phyloP scores from a whole-genome alignment of 2,797 vertebrate species.

The Spheniscus humboldti region DNA sequence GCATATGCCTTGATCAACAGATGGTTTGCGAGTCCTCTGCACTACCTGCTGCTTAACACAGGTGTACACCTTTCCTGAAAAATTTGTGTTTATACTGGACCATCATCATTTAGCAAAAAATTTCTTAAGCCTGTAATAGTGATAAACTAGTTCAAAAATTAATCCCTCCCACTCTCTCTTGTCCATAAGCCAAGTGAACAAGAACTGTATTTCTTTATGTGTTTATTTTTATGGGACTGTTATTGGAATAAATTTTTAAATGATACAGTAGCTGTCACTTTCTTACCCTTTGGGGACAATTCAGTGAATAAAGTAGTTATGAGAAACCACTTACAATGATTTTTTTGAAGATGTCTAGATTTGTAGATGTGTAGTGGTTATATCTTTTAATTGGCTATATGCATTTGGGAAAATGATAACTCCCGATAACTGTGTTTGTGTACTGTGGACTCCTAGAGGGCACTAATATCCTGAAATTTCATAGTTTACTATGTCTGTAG shows the following conservation, averaged over 20 bases:
- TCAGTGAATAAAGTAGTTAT: not conserved
- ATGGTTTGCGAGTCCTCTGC: not conserved
- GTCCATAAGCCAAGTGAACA: not conserved
- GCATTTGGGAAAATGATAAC: not conserved
- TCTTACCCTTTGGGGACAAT: not conserved
- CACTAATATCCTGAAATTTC: not conserved
- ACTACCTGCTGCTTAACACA: not conserved
- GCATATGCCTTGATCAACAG: not conserved
- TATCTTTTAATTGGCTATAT: not conserved
- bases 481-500: not conserved
- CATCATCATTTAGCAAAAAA: not conserved
- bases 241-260: not conserved
- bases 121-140: not conserved
- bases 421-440: not conserved
- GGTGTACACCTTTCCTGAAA: not conserved
- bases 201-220: not conserved
- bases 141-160: not conserved
- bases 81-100: not conserved
- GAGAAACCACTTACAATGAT: not conserved
- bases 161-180: not conserved
- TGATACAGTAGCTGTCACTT: not conserved
- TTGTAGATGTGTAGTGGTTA: not conserved
- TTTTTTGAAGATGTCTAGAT: not conserved
- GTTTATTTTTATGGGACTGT: not conserved
- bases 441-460: not conserved